phyloP scores from a whole-genome alignment of 2,797 vertebrate species.

The Crax fasciolata region DNA sequence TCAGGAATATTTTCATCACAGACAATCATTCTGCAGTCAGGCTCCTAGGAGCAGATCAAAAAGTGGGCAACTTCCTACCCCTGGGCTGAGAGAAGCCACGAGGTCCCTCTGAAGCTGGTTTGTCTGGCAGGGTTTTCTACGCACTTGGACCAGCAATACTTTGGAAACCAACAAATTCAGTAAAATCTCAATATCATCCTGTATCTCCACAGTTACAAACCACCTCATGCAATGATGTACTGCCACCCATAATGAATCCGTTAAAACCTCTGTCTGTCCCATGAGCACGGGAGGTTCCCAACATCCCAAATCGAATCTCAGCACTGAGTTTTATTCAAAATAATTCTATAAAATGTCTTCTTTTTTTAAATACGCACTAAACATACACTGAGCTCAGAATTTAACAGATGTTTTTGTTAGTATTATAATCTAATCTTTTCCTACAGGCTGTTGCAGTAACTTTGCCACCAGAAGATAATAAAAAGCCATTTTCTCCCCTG shows the following conservation, averaged over 20 bases:
- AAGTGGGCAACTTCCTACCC: neutral
- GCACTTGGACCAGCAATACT: neutral
- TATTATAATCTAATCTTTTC: conserved; percentile 66
- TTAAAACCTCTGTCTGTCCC: neutral
- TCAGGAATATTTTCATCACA: neutral
- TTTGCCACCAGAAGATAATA: conserved; percentile 69
- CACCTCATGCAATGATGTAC: neutral
- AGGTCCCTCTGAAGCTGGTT: neutral
- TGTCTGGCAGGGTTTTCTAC: neutral
- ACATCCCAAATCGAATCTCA: neutral
- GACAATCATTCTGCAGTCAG: neutral
- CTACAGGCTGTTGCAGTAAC: conserved; percentile 54
- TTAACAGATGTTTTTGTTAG: conserved; percentile 68
- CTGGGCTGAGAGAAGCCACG: neutral
- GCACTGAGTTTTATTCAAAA: conserved; percentile 1
- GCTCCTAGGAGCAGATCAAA: neutral
- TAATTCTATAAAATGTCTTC: conserved; percentile 10
- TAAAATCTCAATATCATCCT: neutral
- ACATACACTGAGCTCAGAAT: conserved; percentile 19
- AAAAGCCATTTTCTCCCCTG: conserved; percentile 65
- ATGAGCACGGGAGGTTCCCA: neutral
- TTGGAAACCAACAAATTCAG: neutral
- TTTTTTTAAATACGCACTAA: neutral
- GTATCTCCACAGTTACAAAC: neutral
- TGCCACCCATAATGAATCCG: neutral